Evolutionary conservation across 2,888 invertebrate species (phyloP), one percentile per base, ranked within the genome.

Genomic region (Epistrophe eligans): DNA sequence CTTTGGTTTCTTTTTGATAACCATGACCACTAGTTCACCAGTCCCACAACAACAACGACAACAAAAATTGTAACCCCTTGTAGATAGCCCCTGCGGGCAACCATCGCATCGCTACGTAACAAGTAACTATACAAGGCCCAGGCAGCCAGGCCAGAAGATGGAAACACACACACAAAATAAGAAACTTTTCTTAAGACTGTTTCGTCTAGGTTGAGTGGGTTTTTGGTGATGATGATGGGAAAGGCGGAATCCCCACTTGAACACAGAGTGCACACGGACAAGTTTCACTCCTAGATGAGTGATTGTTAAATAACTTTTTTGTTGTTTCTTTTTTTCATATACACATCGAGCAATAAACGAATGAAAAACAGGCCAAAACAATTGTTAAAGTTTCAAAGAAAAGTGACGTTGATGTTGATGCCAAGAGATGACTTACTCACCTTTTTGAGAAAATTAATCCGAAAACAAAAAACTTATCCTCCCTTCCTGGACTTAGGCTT

Each of bases 221-320:
- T 43, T 57, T 48, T 32, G 8, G 8, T 32, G 52, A 45, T 52
- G 24, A 38, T 7, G 9, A 13, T 11, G 15, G 43, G 58, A 24
- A 64, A 17, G 15, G 24, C 3, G 35, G 71, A 43, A 43, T 43
- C 3, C 3, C 19, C 19, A 32, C 66, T 66, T 66, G 45, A 28
- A 45, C 17, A 70, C 72, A 74, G 66, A 74, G 66, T 43, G 70
- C 35, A 45, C 77, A 45, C 77, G 72, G 62, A 77, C 62, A 81
- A 81, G 84, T 85, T 81, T 70, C 62, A 50, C 67, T 79, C 62
- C 70, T 50, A 50, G 70, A 85, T 82, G 82, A 85, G 70, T 58
- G 77, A 85, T 77, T 85, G 73, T 77, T 66, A 43, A 82, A 66
- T 45, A 77, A 67, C 48, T 67, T 77, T 77, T 24, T 67, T 67